phyloP scores from a whole-genome alignment of 2,888 invertebrate species.

The Pollenia labialis region DNA sequence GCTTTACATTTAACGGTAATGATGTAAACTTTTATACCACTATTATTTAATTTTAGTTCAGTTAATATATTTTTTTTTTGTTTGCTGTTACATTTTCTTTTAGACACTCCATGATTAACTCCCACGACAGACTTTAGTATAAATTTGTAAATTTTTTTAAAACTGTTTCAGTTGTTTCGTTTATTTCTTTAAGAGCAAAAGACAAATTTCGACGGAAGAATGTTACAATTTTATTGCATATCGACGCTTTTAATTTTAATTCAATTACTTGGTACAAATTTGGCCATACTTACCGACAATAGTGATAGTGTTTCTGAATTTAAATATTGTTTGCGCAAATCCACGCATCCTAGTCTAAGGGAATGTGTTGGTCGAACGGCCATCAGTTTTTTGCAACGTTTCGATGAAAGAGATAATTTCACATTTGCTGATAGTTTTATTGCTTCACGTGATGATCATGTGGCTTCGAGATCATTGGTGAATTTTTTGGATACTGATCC shows the following conservation, averaged over 20 bases:
- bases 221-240: constrained; percentile 8
- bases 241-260: constrained; percentile 11
- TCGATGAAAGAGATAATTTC: constrained; percentile 88
- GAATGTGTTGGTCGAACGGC: constrained; percentile 90
- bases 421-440: constrained; percentile 88
- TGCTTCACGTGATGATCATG: constrained; percentile 87
- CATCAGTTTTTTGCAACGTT: constrained; percentile 87
- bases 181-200: constrained; percentile 32
- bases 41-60: constrained; percentile 56
- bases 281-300: constrained; percentile 69
- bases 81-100: constrained; percentile 12
- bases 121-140: constrained; percentile 48
- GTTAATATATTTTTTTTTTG: constrained; percentile 8
- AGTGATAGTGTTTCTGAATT: constrained; percentile 77
- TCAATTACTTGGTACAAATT: neutral
- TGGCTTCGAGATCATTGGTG: constrained; percentile 87
- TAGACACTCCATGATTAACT: neutral
- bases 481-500: constrained; percentile 90
- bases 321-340: constrained; percentile 84
- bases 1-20: constrained; percentile 59
- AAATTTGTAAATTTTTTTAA: constrained; percentile 62
- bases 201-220: constrained; percentile 47
- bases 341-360: constrained; percentile 84
- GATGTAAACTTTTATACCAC: constrained; percentile 59
- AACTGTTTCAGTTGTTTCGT: constrained; percentile 76